A percentile compares a stretch with the other conserved stretches of the same genome.
These are phyloP conservation scores for Anguilla obscura DNA, from an alignment of 2,797 vertebrate genomes.

Conservation along the genomic window DNA sequence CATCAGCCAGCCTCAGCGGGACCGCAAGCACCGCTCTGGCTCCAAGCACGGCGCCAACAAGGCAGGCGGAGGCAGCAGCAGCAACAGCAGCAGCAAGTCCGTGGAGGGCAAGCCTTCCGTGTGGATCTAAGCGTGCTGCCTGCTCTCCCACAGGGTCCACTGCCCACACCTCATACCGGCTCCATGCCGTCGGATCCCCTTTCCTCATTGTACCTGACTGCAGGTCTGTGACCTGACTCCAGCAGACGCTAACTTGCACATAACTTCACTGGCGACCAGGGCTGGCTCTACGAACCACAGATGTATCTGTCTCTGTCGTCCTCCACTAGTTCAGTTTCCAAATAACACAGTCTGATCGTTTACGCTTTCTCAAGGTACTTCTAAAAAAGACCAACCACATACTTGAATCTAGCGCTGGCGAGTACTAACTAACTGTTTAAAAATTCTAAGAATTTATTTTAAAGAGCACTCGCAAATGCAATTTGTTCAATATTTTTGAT, in stretches of 20 bases:
- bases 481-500: not conserved
- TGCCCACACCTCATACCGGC: not conserved
- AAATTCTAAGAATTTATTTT: not conserved
- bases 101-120: conserved; percentile 85
- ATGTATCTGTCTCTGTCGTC: not conserved
- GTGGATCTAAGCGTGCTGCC: conserved; percentile 79
- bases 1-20: conserved; percentile 70
- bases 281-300: not conserved
- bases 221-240: not conserved
- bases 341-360: not conserved
- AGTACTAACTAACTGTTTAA: not conserved
- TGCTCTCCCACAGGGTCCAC: not conserved
- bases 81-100: conserved; percentile 79
- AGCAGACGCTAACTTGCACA: not conserved
- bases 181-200: not conserved
- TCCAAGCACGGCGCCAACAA: conserved; percentile 53
- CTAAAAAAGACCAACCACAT: conserved; percentile 5
- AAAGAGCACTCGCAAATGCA: not conserved
- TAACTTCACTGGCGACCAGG: not conserved
- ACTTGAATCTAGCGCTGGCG: conserved; percentile 21
- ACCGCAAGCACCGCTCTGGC: conserved; percentile 64
- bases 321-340: not conserved
- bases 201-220: not conserved
- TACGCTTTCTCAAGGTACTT: not conserved
- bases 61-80: conserved; percentile 62